Conservation (phyloP, 1,140 invertebrate genomes). For the Reticulitermes speratus region DNA sequence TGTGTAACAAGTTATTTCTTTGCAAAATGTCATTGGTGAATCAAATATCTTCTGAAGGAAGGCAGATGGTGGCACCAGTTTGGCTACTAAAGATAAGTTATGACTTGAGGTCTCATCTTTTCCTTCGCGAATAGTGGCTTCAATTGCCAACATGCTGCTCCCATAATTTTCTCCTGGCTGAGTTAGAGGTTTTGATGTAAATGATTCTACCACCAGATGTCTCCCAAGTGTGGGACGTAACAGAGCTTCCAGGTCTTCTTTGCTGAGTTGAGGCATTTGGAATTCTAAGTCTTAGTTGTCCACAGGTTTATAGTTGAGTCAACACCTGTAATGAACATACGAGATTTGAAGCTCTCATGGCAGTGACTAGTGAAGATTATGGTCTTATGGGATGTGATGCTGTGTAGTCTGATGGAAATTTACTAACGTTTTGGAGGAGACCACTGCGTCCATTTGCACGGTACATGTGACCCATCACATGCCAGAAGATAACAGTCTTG, state of each 20-base stretch:
- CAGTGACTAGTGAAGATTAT: too few species aligned
- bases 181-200: conserved; percentile 9
- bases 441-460: too few species aligned
- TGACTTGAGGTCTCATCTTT: not conserved
- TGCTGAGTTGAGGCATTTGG: not conserved
- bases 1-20: conserved; percentile 25
- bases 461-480: too few species aligned
- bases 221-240: not conserved
- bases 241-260: not conserved
- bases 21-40: not conserved
- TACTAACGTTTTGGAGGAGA: too few species aligned
- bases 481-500: too few species aligned
- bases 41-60: conserved; percentile 22
- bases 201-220: not conserved
- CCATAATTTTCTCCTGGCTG: conserved; percentile 30
- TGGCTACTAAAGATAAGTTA: conserved; percentile 9
- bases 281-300: not conserved
- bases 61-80: not conserved
- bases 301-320: not conserved
- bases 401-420: too few species aligned
- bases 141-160: conserved; percentile 24
- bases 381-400: too few species aligned
- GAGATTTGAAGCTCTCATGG: too few species aligned
- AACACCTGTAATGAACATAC: not conserved
- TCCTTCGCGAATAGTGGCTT: not conserved